These are phyloP conservation scores for Xanthorhoe designata DNA, from an alignment of 2,888 invertebrate genomes.

Conservation along the genomic window DNA sequence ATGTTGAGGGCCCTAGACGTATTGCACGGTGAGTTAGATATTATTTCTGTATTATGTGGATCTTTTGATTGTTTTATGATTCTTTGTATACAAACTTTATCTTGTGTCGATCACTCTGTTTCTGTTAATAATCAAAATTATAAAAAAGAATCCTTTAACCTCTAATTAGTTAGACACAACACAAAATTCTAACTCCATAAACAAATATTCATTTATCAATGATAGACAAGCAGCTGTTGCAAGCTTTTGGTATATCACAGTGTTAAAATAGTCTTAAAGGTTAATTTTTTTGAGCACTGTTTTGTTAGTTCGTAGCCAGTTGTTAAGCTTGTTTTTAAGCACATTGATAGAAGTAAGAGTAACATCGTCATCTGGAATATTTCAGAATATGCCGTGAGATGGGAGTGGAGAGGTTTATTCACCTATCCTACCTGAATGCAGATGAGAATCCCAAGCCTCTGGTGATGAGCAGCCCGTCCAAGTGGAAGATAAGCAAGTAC, in stretches of 20 bases:
- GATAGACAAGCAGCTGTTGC: too few relatives aligned
- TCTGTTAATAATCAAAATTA: not conserved
- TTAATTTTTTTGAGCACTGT: too few relatives aligned
- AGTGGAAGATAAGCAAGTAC: constrained; percentile 91
- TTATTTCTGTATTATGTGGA: not conserved
- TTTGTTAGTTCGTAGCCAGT: too few relatives aligned
- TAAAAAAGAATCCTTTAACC: not conserved
- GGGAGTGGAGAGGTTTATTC: constrained; percentile 96
- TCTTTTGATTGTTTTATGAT: too few relatives aligned
- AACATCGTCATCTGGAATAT: too few relatives aligned
- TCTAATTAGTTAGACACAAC: not conserved
- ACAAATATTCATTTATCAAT: too few relatives aligned
- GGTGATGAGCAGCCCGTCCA: constrained; percentile 90
- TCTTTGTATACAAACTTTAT: too few relatives aligned
- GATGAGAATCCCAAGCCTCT: constrained; percentile 88
- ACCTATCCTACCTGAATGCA: constrained; percentile 95
- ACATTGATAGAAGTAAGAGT: too few relatives aligned
- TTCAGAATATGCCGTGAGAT: constrained; percentile 86
- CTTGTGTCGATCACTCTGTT: not conserved
- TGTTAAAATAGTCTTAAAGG: too few relatives aligned
- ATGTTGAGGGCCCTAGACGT: constrained; percentile 93
- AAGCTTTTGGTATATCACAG: too few relatives aligned
- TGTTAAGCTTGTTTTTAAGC: too few relatives aligned
- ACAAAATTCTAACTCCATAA: not conserved
- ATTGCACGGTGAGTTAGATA: constrained; percentile 89